These are phyloP conservation scores for Oncorhynchus clarkii DNA, from an alignment of 2,113 vertebrate species.

Conservation along the genomic window DNA sequence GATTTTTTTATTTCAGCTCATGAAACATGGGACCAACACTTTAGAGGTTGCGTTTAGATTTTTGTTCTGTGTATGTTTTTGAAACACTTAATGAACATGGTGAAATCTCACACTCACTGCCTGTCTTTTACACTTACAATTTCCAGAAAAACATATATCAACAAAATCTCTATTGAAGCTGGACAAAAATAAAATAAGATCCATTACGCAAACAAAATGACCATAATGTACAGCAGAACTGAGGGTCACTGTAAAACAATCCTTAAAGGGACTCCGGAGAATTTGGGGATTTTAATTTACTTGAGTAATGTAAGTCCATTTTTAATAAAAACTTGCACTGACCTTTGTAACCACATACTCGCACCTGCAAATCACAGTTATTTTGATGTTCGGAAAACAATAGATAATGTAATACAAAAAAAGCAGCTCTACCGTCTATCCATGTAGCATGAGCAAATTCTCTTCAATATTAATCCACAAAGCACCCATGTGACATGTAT, in stretches of 20 bases:
- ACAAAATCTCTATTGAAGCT: conserved; percentile 45
- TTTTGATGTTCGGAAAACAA: background rate
- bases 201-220: conserved; percentile 35
- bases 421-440: background rate
- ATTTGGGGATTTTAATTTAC: background rate
- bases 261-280: background rate
- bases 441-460: background rate
- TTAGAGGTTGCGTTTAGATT: no score
- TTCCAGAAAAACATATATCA: conserved; percentile 20
- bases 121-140: background rate
- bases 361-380: background rate
- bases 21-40: no score
- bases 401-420: background rate
- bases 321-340: background rate
- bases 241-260: background rate
- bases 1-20: no score
- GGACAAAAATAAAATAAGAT: conserved; percentile 28
- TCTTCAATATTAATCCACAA: background rate
- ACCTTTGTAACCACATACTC: background rate
- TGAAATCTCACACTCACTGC: background rate
- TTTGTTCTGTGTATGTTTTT: no score
- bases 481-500: background rate
- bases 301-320: background rate
- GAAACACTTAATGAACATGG: background rate
- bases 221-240: background rate